Evolutionary conservation across 2,113 vertebrate species (phyloP).

Genomic region (Piliocolobus tephrosceles): DNA sequence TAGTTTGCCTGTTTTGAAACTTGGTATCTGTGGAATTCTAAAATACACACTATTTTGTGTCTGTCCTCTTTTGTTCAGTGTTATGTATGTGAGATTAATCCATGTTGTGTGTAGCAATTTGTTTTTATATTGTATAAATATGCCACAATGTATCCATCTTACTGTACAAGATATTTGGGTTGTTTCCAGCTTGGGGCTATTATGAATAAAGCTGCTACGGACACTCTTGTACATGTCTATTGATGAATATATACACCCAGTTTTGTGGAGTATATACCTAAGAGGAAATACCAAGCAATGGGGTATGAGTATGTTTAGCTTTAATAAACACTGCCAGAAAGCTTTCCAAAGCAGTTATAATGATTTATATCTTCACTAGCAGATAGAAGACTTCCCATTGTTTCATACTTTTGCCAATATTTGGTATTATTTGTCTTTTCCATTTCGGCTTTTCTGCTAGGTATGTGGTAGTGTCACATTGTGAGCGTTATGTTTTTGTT

Average conservation of each 20-base stretch:
- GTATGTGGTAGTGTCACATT: background rate
- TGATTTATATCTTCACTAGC: background rate
- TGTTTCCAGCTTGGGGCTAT: background rate
- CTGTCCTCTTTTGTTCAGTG: background rate
- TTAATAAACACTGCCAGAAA: background rate
- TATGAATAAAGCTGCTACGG: background rate
- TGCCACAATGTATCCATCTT: background rate
- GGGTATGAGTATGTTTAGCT: background rate
- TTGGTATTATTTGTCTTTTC: background rate
- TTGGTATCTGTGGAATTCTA: conserved; percentile 25
- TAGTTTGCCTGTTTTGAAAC: conserved; percentile 37
- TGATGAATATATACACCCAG: background rate
- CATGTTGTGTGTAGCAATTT: background rate
- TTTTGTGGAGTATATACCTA: background rate
- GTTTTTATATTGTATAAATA: background rate
- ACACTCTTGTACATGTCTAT: background rate
- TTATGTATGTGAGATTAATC: background rate
- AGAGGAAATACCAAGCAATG: background rate
- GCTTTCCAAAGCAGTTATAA: background rate
- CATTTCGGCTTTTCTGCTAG: background rate
- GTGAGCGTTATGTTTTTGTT: too few relatives aligned
- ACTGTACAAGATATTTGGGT: background rate
- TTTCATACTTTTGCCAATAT: background rate
- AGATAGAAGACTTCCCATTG: background rate
- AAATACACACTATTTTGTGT: background rate